Evolutionary conservation across 2,797 vertebrate species (phyloP).

Genomic region (Enteromius argenteus): DNA sequence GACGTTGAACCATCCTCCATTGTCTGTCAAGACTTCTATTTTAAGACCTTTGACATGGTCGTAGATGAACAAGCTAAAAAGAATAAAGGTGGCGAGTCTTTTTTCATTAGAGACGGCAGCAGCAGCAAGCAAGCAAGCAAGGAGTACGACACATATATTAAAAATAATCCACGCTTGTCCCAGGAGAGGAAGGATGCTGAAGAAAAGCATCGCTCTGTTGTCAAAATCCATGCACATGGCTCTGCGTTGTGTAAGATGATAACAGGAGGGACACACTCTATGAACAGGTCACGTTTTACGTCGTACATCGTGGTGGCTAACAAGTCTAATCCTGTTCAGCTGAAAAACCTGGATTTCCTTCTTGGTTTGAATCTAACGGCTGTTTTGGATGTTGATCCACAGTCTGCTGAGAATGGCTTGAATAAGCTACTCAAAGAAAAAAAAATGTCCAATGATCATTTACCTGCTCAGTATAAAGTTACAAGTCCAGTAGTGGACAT

Average conservation of each 20-base stretch:
- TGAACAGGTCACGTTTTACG: constrained; percentile 81
- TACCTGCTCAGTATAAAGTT: constrained; percentile 71
- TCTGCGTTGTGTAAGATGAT: constrained; percentile 78
- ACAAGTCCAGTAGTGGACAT: constrained; percentile 70
- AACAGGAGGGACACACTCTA: constrained; percentile 76
- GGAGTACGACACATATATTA: constrained; percentile 56
- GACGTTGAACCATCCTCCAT: constrained; percentile 69
- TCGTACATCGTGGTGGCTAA: constrained; percentile 82
- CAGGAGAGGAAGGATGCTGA: constrained; percentile 65
- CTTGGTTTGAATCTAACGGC: constrained; percentile 78
- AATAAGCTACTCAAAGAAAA: constrained; percentile 70
- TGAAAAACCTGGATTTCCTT: constrained; percentile 76
- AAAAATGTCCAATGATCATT: constrained; percentile 61
- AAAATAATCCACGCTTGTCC: constrained; percentile 29
- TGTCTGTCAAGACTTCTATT: constrained; percentile 65
- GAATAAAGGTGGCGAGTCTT: constrained; percentile 31
- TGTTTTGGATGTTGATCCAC: constrained; percentile 84
- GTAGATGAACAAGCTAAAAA: constrained; percentile 49
- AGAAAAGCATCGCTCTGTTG: constrained; percentile 63
- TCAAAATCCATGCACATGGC: constrained; percentile 70
- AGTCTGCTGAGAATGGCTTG: constrained; percentile 76
- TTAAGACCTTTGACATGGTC: constrained; percentile 49
- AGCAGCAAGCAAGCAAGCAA: constrained; percentile 55
- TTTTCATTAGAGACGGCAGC: constrained; percentile 69
- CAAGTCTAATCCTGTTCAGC: constrained; percentile 78